Evolutionary conservation across 2,797 vertebrate species (phyloP), one percentile per base, ranked within the genome.

Genomic region (Alfaro cultratus): DNA sequence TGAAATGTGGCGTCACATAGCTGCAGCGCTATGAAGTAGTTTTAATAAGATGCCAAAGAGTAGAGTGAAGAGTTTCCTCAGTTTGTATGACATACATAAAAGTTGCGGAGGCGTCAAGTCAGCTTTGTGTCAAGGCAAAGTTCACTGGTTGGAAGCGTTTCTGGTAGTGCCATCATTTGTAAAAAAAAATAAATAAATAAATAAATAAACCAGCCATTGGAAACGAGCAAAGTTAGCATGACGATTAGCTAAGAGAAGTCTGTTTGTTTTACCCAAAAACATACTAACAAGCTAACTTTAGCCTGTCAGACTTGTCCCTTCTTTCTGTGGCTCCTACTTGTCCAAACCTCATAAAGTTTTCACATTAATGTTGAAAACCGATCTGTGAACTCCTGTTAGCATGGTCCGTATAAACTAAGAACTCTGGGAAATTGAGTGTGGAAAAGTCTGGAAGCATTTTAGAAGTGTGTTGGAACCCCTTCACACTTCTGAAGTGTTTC

Each of bases 31-130:
- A 26, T 68, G 10, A 41, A 41, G 36, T 23, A 26, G 36, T 68
- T 68, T 68, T 68, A 68, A 68, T 68, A 26, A 68, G 64, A 26
- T 13, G 64, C 64, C 21, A 41, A 68, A 26, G 36, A 68, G 53
- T 12, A n/a, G 9, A 31, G 60, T 34, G 60, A 34, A 64, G 60
- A 21, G 64, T 41, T 41, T 39, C 10, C 11, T 26, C 64, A 68
- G 36, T 23, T 68, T 68, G 64, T 12, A 26, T 68, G 64, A 39
- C 26, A 12, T 23, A 23, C 67, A n/a, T 26, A 5, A 21, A 43
- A 2, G 39, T 7, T 67, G 18, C 5, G 62, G 36, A 21, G 34
- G 34, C 12, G 60, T 64, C 31, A 21, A n/a, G 57, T 34, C 55
- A 57, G 26, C 26, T n/a, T 57, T 11, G 51, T n/a, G 9, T 26